phyloP scores from a whole-genome alignment of 2,888 invertebrate species.

The Serrognathus titanus region DNA sequence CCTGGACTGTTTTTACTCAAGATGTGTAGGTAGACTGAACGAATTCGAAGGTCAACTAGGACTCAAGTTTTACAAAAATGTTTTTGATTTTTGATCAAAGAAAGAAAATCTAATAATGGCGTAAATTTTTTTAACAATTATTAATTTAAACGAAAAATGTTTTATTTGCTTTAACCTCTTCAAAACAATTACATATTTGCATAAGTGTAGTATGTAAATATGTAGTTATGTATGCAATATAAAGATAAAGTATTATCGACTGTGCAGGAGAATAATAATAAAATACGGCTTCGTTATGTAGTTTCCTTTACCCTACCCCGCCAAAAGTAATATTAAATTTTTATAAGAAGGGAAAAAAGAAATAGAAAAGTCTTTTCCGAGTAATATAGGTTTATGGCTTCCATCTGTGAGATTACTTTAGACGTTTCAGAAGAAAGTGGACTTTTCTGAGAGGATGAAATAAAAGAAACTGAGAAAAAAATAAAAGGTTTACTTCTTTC shows the following conservation, averaged over 20 bases:
- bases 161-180: too few relatives aligned
- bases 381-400: slow-evolving; percentile 52
- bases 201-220: too few relatives aligned
- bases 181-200: too few relatives aligned
- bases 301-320: slow-evolving; percentile 29
- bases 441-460: slow-evolving; percentile 43
- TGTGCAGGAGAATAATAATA: slow-evolving; percentile 28
- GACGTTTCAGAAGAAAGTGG: slow-evolving; percentile 50
- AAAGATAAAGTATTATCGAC: slow-evolving; percentile 4
- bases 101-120: too few relatives aligned
- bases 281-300: slow-evolving; percentile 32
- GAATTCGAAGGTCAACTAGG: too few relatives aligned
- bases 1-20: too few relatives aligned
- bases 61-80: too few relatives aligned
- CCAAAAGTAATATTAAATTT: slow-evolving; percentile 51
- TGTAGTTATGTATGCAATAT: neutral
- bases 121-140: too few relatives aligned
- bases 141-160: too few relatives aligned
- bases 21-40: too few relatives aligned
- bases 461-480: slow-evolving; percentile 38
- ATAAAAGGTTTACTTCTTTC: slow-evolving; percentile 38
- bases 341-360: slow-evolving; percentile 50
- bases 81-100: too few relatives aligned
- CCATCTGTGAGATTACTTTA: slow-evolving; percentile 52
- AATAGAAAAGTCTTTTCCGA: slow-evolving; percentile 50